Base-by-base conservation (phyloP, 1,140 invertebrate genomes). In the Calephelis virginiensis region DNA sequence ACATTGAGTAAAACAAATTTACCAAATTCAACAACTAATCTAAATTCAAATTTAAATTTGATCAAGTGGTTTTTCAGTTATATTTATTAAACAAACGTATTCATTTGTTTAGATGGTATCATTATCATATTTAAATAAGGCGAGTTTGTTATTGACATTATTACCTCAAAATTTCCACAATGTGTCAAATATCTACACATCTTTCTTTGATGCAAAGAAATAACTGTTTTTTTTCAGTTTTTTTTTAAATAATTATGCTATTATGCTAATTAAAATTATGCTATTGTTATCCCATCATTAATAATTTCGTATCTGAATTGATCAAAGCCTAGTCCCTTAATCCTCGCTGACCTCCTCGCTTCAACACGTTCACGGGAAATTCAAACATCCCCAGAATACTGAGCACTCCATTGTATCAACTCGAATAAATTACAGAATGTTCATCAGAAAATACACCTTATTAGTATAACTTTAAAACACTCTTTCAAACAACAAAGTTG, bases 311-410 rank as follows among this genome's bases (percentile, higher is more conserved):
- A 59, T 59, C 28, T 59, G 37, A 59, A 59, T 59, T 59, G 56
- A 59, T 59, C 56, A 40, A 64, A 69, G 61, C 63, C 61, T 48
- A 60, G 68, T 67, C 64, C 62, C 67, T 71, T 81, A 83, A 83
- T 78, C 78, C 74, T 63, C 48, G 74, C 75, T 67, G 68, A 72
- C 74, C 70, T 69, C 80, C 80, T 79, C 56, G 83, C 83, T 83
- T 81, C 79, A 85, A 85, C 61, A 66, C 69, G 69, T 75, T 74
- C 82, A 76, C 80, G 82, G 80, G 80, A 85, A 83, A 80, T 72
- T 63, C 59, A 70, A 40, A 81, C 78, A 73, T 37, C 66, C 37
- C 48, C 66, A 53, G 82, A 83, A 85, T 84, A 84, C 73, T 70
- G 70, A 84, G 73, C 70, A 70, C 73, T 49, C 49, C 72, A 81